Conservation (phyloP, 2,113 vertebrate species). For the Pseudopodoces humilis region DNA sequence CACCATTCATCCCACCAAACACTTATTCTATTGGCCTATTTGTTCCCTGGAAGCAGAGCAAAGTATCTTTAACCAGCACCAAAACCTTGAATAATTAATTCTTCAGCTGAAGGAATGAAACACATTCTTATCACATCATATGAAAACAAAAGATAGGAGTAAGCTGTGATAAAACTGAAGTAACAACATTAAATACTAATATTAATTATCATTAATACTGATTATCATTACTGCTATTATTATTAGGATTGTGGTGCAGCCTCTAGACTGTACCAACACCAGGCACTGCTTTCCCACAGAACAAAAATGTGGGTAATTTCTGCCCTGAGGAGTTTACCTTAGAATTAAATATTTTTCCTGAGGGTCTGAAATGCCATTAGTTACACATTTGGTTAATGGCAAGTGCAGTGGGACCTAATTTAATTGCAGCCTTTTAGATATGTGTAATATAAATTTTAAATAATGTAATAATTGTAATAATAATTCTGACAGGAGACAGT, state of each 20-base stretch:
- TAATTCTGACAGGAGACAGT: not conserved
- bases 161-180: not conserved
- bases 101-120: not conserved
- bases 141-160: not conserved
- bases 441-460: conserved; percentile 4
- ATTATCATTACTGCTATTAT: not conserved
- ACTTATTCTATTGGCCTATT: not conserved
- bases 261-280: not conserved
- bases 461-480: conserved; percentile 4
- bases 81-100: not conserved
- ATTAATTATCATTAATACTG: not conserved
- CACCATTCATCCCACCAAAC: not conserved
- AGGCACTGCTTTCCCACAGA: not conserved
- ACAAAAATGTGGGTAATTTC: not conserved
- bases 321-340: not conserved
- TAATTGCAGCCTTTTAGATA: not conserved
- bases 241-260: not conserved
- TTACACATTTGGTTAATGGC: not conserved
- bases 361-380: not conserved
- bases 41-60: not conserved
- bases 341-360: conserved; percentile 3
- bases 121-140: not conserved
- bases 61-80: not conserved
- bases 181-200: not conserved
- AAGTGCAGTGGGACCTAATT: not conserved